phyloP scores from a whole-genome alignment of 1,140 invertebrate species.

The Physella acuta region DNA sequence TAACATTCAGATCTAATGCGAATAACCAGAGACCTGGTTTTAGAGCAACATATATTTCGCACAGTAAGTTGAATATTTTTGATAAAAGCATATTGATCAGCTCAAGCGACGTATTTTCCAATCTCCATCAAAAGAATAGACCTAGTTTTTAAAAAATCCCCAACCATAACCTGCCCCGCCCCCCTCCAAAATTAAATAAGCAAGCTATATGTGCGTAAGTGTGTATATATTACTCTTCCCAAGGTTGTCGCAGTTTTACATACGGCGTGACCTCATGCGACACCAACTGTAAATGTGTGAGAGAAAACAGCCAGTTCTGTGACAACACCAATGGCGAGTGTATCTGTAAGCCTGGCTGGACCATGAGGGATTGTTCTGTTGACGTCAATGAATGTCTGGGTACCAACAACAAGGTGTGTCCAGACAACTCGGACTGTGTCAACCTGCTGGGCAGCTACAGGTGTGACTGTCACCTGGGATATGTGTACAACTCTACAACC shows the following conservation, averaged over 20 bases:
- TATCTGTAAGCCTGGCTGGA: constrained; percentile 75
- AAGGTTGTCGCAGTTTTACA: constrained; percentile 18
- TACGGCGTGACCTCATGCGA: constrained; percentile 20
- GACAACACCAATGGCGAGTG: constrained; percentile 61
- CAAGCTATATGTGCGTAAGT: neutral
- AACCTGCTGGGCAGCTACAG: constrained; percentile 18
- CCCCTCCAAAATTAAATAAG: neutral
- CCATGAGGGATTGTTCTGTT: constrained; percentile 74
- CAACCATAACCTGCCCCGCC: neutral
- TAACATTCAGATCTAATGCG: neutral
- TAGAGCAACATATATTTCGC: constrained; percentile 9
- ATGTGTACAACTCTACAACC: neutral
- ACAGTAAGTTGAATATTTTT: neutral
- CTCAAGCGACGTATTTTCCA: no score
- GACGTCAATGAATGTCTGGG: constrained; percentile 90
- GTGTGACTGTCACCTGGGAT: constrained; percentile 19
- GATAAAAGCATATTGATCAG: neutral
- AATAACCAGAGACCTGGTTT: neutral
- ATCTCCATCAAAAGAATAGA: no score
- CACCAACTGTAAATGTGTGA: constrained; percentile 12
- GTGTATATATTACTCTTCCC: neutral
- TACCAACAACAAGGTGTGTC: neutral
- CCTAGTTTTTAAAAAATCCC: neutral
- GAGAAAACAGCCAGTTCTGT: constrained; percentile 23
- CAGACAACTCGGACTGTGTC: constrained; percentile 12